Evolutionary conservation across 2,888 invertebrate species (phyloP), one percentile per base, ranked within the genome.

Genomic region (Entomobrya multifasciata): DNA sequence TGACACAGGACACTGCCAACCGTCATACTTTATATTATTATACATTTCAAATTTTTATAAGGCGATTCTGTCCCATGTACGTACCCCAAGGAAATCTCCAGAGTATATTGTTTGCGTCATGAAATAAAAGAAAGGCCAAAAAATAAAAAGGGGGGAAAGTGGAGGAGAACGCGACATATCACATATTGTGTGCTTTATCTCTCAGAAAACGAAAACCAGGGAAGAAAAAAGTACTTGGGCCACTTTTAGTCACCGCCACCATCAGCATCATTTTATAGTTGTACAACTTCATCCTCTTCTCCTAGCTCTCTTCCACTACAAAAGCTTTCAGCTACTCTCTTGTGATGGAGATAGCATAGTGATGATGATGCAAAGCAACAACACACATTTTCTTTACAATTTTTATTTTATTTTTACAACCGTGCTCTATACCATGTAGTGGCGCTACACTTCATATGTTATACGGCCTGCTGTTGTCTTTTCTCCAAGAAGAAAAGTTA

Each of bases 181-280:
- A 79, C 65, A 74, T 74, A 79, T 79, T n/a, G 36, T 77, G 77
- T 22, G 79, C 52, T 30, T 30, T 79, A 79, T 79, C 79, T 67
- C 49, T 15, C 30, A 30, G 62, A 62, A n/a, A n/a, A n/a, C 62
- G 62, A 30, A 62, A 62, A 62, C 60, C 41, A 60, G 44, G 44
- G 36, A 30, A 27, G 36, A 15, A 44, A 79, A 79, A 79, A 79
- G 79, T 79, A 52, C 67, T 79, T 79, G 79, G 77, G 67, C 79
- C 79, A 79, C 52, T 65, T 79, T 79, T 25, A 65, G 49, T 36
- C 36, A 17, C 55, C 20, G n/a, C 44, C 22, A 10, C 20, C 22
- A 6, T 60, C 77, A 44, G 41, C 44, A 44, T 70, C 62, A 78
- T 79, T 79, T 47, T 30, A 79, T 52, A n/a, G n/a, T 79, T 79